phyloP scores from a whole-genome alignment of 2,797 vertebrate genomes.

The Coracias cyanogaster region DNA sequence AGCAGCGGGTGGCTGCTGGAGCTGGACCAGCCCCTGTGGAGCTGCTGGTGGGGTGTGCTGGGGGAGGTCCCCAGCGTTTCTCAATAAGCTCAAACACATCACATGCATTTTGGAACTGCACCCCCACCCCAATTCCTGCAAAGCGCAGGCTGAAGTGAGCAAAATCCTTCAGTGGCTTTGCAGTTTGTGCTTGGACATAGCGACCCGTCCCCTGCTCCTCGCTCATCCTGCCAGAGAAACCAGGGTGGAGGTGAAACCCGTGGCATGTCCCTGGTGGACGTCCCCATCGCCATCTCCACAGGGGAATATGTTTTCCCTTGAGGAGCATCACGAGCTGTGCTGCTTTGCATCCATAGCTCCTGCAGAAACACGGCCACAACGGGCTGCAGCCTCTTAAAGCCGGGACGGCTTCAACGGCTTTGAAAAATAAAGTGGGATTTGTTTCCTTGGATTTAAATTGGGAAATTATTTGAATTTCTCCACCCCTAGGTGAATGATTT shows the following conservation, averaged over 20 bases:
- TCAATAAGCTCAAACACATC: background rate
- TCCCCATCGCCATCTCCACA: fast-evolving
- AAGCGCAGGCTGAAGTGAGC: background rate
- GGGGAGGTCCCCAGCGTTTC: background rate
- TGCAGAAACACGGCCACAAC: background rate
- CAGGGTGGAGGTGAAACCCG: background rate
- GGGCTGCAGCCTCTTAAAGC: background rate
- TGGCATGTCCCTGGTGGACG: background rate
- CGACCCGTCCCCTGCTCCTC: fast-evolving
- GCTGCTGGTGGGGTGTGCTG: background rate
- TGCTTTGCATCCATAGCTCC: background rate
- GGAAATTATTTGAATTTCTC: slow-evolving; percentile 98
- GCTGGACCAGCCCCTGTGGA: background rate
- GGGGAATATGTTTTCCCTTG: background rate
- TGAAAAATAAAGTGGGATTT: slow-evolving; percentile 73
- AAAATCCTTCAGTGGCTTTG: fast-evolving
- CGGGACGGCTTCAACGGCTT: slow-evolving; percentile 16
- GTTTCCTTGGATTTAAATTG: slow-evolving; percentile 88
- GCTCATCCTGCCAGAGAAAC: background rate
- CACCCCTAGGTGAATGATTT: slow-evolving; percentile 95
- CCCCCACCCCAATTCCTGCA: background rate
- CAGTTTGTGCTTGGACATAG: background rate
- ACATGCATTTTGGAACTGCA: background rate
- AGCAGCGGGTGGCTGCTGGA: fast-evolving
- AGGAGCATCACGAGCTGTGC: background rate